Evolutionary conservation across 2,797 vertebrate genomes (phyloP).

Genomic region (Todus mexicanus): DNA sequence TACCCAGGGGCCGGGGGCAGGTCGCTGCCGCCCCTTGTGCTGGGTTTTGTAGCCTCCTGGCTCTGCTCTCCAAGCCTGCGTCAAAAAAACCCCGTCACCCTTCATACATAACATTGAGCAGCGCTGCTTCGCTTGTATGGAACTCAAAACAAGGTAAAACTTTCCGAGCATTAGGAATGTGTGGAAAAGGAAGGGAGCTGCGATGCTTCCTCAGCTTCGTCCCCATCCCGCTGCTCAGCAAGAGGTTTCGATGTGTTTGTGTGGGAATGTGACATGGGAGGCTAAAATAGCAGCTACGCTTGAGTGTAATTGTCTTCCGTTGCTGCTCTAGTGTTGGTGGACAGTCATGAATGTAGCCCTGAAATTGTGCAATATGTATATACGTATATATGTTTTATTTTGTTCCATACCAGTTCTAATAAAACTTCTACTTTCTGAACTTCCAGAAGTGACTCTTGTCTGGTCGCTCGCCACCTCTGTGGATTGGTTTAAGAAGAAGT

Average conservation of each 20-base stretch:
- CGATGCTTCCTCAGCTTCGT: background rate
- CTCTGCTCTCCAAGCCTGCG: background rate
- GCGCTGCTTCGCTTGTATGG: background rate
- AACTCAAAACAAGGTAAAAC: background rate
- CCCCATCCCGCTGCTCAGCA: fast-evolving
- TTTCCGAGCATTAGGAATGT: background rate
- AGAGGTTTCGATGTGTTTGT: fast-evolving
- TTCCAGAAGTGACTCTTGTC: background rate
- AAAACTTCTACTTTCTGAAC: background rate
- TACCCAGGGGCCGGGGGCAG: fast-evolving
- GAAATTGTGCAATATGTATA: background rate
- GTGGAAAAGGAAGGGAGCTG: background rate
- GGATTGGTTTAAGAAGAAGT: background rate
- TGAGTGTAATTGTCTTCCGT: background rate
- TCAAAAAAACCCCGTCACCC: fast-evolving
- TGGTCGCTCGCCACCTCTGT: background rate
- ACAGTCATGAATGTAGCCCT: background rate
- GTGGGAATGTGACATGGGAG: background rate
- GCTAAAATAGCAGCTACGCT: background rate
- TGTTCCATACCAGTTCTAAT: background rate
- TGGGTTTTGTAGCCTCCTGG: background rate
- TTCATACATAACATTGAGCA: fast-evolving
- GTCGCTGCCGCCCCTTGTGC: background rate
- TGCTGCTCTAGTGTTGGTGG: background rate
- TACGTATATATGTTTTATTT: background rate